Percentiles rank a stretch among this genome's conserved stretches.
phyloP scores from a whole-genome alignment of 2,797 vertebrate genomes.

The Bradypus variegatus region DNA sequence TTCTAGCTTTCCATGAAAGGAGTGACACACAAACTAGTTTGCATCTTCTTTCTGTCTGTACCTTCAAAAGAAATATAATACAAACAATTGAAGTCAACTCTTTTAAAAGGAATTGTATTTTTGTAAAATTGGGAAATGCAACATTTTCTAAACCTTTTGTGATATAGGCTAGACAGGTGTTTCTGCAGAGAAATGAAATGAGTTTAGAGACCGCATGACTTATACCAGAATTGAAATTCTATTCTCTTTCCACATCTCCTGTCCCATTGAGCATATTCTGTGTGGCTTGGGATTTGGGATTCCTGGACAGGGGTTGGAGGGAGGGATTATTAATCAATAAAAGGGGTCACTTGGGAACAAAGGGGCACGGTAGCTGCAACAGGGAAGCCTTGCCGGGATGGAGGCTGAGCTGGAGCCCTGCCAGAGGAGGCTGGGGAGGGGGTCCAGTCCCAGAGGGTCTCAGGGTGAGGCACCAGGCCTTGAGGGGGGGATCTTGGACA shows the following conservation, averaged over 20 bases:
- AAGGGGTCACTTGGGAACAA: not conserved
- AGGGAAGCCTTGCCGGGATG: accelerated
- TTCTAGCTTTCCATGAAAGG: not conserved
- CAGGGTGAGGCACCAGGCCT: not conserved
- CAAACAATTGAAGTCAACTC: not conserved
- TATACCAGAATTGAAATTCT: no score
- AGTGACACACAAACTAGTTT: not conserved
- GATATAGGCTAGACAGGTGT: not conserved
- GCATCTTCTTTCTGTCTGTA: not conserved
- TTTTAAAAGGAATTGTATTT: not conserved
- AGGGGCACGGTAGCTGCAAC: no score
- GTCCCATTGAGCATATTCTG: no score
- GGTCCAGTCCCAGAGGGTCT: not conserved
- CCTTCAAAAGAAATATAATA: not conserved
- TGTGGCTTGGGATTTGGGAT: not conserved
- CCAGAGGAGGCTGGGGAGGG: not conserved
- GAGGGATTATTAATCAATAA: accelerated
- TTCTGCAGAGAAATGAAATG: not conserved
- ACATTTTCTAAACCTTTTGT: not conserved
- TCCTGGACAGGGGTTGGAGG: not conserved
- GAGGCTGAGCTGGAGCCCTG: not conserved
- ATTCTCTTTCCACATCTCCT: not conserved
- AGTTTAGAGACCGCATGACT: accelerated
- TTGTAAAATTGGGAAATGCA: not conserved
- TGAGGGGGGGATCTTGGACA: not conserved